A percentile compares a stretch with the other conserved stretches of the same genome.
phyloP scores from a whole-genome alignment of 2,888 invertebrate genomes.

The Carabus problematicus region DNA sequence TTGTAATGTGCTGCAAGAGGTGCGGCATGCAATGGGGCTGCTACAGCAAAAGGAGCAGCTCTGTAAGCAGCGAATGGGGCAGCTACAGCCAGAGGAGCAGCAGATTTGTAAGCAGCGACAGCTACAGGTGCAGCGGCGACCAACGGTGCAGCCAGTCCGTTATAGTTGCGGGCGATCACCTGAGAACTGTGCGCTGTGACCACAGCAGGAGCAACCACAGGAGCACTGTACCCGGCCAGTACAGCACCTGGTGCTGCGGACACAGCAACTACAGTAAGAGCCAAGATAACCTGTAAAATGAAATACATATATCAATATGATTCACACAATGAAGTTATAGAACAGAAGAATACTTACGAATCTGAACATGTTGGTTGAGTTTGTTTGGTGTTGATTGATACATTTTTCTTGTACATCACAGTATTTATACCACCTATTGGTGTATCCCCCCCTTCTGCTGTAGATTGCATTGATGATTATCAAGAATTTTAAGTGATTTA shows the following conservation, averaged over 20 bases:
- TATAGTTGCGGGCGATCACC: constrained; percentile 69
- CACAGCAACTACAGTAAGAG: background rate
- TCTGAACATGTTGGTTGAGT: constrained; percentile 41
- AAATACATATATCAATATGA: constrained; percentile 7
- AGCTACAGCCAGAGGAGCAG: constrained; percentile 47
- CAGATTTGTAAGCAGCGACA: constrained; percentile 50
- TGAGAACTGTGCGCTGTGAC: constrained; percentile 70
- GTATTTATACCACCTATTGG: constrained; percentile 9
- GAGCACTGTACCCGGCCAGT: background rate
- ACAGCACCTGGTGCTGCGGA: background rate
- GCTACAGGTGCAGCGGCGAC: constrained; percentile 45
- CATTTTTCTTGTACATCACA: background rate
- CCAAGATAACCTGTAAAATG: constrained; percentile 7
- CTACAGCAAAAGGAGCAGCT: constrained; percentile 45
- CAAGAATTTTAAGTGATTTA: constrained; percentile 14
- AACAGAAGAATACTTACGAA: constrained; percentile 36
- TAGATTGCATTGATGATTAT: constrained; percentile 4
- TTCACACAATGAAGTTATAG: background rate
- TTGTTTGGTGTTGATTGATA: constrained; percentile 22
- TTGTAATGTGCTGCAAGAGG: constrained; percentile 48
- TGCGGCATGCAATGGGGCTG: constrained; percentile 45
- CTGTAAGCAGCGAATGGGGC: constrained; percentile 5
- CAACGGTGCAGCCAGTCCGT: constrained; percentile 62
- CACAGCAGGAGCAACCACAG: constrained; percentile 44
- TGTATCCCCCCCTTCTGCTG: constrained; percentile 1